Conservation (phyloP, 2,797 vertebrate genomes). For the Limosa lapponica region DNA sequence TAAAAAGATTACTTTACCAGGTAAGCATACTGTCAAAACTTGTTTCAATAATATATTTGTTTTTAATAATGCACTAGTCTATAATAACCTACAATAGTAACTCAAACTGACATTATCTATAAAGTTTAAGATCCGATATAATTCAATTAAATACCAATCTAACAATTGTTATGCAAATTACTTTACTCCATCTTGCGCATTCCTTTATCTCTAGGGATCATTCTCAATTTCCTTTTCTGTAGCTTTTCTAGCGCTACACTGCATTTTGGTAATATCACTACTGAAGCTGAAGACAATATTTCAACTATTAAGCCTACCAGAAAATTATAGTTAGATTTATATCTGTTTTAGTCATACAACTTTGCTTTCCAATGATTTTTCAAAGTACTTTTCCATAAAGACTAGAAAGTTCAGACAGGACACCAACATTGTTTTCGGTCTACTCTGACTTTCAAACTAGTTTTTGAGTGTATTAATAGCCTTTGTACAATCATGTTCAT, state of each 20-base stretch:
- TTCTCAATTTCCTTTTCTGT: constrained; percentile 50
- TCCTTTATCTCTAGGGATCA: constrained; percentile 44
- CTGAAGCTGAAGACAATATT: constrained; percentile 50
- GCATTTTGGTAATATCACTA: constrained; percentile 42
- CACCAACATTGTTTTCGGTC: background rate
- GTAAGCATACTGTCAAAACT: constrained; percentile 20
- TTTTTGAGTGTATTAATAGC: constrained; percentile 7
- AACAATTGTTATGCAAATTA: constrained; percentile 50
- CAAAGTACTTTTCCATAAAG: background rate
- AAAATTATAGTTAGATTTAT: constrained; percentile 61
- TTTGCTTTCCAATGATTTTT: constrained; percentile 43
- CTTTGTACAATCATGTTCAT: constrained; percentile 7
- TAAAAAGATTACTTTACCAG: constrained; percentile 14
- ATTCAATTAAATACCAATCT: constrained; percentile 55
- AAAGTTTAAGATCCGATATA: background rate
- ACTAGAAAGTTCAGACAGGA: constrained; percentile 22
- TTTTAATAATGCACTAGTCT: constrained; percentile 12
- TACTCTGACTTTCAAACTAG: background rate
- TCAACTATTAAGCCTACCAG: constrained; percentile 49
- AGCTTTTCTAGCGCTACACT: constrained; percentile 7
- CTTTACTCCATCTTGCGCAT: background rate
- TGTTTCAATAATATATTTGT: background rate
- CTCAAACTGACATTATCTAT: constrained; percentile 14
- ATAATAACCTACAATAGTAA: constrained; percentile 14
- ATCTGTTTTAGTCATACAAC: constrained; percentile 19